phyloP scores from a whole-genome alignment of 2,888 invertebrate species.

The Hesperia comma region DNA sequence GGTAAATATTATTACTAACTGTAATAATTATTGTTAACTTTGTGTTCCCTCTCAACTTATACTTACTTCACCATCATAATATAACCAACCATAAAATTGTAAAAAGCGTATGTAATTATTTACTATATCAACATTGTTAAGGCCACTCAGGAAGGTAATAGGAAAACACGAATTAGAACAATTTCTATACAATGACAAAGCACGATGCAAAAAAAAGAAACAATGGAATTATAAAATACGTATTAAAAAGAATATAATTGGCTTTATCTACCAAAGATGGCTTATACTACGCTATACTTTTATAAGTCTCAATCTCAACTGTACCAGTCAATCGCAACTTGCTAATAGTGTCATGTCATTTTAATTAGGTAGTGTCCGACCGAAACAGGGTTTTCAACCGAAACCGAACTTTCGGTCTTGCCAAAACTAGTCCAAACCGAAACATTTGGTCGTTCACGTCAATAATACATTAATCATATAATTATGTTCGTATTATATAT shows the following conservation, averaged over 20 bases:
- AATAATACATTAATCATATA: too few relatives aligned
- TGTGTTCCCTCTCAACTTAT: conserved; percentile 17
- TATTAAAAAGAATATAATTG: not conserved
- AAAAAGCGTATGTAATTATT: conserved; percentile 2
- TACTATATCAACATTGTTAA: conserved; percentile 8
- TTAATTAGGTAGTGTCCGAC: too few relatives aligned
- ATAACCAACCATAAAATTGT: not conserved
- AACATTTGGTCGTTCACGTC: too few relatives aligned
- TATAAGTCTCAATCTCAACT: too few relatives aligned
- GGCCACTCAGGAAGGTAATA: conserved; percentile 15
- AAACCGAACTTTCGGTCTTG: too few relatives aligned
- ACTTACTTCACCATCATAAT: not conserved
- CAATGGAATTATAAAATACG: not conserved
- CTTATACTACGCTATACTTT: not conserved
- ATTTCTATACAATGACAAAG: not conserved
- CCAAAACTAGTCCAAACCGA: too few relatives aligned
- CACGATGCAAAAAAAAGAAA: not conserved
- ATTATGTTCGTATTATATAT: not conserved
- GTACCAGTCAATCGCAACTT: too few relatives aligned
- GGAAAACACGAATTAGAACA: not conserved
- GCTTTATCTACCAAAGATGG: conserved; percentile 12
- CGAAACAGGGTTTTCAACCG: too few relatives aligned
- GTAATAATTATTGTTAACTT: conserved; percentile 21
- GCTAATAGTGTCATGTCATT: too few relatives aligned
- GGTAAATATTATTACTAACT: conserved; percentile 20